phyloP scores from a whole-genome alignment of 2,797 vertebrate species.

The Labroides dimidiatus region DNA sequence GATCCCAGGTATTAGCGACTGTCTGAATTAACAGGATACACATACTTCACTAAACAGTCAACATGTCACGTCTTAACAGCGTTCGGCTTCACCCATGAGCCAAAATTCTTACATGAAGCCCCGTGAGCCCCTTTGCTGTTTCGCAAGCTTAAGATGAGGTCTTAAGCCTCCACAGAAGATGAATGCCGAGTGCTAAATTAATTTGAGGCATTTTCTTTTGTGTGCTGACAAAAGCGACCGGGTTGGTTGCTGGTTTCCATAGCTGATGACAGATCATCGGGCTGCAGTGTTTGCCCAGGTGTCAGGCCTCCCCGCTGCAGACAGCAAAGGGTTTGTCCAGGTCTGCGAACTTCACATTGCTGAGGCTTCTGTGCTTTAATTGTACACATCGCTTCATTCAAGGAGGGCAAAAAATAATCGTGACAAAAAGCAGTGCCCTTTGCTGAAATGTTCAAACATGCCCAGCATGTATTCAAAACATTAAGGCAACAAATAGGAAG shows the following conservation, averaged over 20 bases:
- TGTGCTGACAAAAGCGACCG: slow-evolving; percentile 84
- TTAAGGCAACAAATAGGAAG: slow-evolving; percentile 58
- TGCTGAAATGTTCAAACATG: slow-evolving; percentile 71
- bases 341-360: slow-evolving; percentile 79
- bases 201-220: slow-evolving; percentile 86
- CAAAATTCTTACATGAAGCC: slow-evolving; percentile 83
- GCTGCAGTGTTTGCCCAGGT: slow-evolving; percentile 91
- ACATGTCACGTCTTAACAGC: slow-evolving; percentile 82
- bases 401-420: slow-evolving; percentile 79
- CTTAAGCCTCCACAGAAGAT: slow-evolving; percentile 82
- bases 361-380: slow-evolving; percentile 71
- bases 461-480: slow-evolving; percentile 54
- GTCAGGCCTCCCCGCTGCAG: slow-evolving; percentile 83
- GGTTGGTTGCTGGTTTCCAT: slow-evolving; percentile 86
- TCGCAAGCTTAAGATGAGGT: slow-evolving; percentile 81
- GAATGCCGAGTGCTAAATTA: slow-evolving; percentile 87
- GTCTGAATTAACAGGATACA: slow-evolving; percentile 83
- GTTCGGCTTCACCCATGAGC: slow-evolving; percentile 78
- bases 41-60: slow-evolving; percentile 80
- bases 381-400: slow-evolving; percentile 77
- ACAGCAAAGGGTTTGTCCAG: slow-evolving; percentile 82
- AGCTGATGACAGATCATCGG: slow-evolving; percentile 87
- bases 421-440: slow-evolving; percentile 57
- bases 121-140: slow-evolving; percentile 77
- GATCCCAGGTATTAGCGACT: slow-evolving; percentile 81